Base-by-base conservation (phyloP, 2,888 invertebrate species). In the Anticlea derivata region DNA sequence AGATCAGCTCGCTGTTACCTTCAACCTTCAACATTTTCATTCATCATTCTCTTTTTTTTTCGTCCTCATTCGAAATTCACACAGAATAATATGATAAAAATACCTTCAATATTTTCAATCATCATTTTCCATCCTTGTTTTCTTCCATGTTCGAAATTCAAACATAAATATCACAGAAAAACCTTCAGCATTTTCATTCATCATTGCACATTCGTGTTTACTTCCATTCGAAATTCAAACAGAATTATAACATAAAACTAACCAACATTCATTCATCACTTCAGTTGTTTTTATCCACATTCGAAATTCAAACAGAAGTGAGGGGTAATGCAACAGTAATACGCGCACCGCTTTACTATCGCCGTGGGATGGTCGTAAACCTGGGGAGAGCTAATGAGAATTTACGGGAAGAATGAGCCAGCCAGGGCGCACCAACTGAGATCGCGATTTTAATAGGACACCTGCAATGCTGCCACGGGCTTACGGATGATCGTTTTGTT, bases 301-400 rank as follows among this genome's bases (percentile, higher is more conserved):
- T 60, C 56, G 58, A 40, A 50, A 59, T 59, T 55, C 53, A 57
- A 58, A 73, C 76, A 77, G 73, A 75, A 84, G 85, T 75, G 83
- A 78, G 84, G 77, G 83, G 83, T 82, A 76, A 77, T 77, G 84
- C 84, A 86, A 75, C 74, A 74, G 83, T 81, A 80, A 55, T 53
- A 50, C 43, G 53, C 54, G 60, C 70, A 65, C 71, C 75, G 80
- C 72, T 89, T 91, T 91, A 91, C 82, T 83, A 75, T 72, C 88
- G 83, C 80, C 76, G 67, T 79, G 90, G 88, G 89, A 86, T 50
- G 51, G 45, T 73, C 80, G 77, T 86, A 80, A 86, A 88, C 79
- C 80, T 61, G 66, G 73, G 70, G 77, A 78, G 77, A 68, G 66
- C 81, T 88, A 91, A 91, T 90, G 87, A 90, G 83, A 83, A 91